Conservation (phyloP, 2,113 vertebrate genomes). For the Siphamia tubifer region DNA sequence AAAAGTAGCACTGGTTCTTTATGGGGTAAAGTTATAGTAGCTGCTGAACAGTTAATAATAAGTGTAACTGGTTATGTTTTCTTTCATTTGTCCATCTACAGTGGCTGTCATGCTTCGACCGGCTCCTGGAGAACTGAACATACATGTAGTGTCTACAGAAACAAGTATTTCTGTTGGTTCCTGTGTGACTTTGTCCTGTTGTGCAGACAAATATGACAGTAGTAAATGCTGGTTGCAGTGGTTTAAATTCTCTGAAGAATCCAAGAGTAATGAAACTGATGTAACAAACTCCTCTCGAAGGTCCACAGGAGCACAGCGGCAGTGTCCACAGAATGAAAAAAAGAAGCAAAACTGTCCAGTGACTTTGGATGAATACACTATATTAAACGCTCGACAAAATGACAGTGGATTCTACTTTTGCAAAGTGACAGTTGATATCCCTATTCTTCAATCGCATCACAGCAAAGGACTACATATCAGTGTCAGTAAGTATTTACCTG, state of each 20-base stretch:
- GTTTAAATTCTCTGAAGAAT: no score
- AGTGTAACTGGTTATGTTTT: background rate
- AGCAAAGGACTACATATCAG: constrained; percentile 31
- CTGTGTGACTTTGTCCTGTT: constrained; percentile 39
- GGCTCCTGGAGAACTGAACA: accelerated
- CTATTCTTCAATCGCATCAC: accelerated
- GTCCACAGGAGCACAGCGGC: accelerated
- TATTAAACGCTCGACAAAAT: background rate
- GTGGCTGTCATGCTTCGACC: background rate
- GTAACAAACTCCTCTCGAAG: accelerated
- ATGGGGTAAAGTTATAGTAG: no score
- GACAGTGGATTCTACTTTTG: constrained; percentile 64
- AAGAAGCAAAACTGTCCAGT: accelerated
- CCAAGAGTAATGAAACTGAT: no score
- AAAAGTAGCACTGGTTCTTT: no score
- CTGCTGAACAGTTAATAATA: background rate
- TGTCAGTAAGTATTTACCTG: constrained; percentile 61
- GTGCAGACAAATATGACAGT: accelerated
- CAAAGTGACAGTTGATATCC: constrained; percentile 22
- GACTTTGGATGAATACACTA: background rate
- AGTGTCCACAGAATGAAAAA: accelerated
- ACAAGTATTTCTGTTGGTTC: background rate
- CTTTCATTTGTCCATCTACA: background rate
- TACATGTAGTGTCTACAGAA: background rate
- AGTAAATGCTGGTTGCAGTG: constrained; percentile 20